A percentile compares a stretch with the other conserved stretches of the same genome.
phyloP scores from a whole-genome alignment of 2,113 vertebrate genomes.

The Todiramphus chloris region DNA sequence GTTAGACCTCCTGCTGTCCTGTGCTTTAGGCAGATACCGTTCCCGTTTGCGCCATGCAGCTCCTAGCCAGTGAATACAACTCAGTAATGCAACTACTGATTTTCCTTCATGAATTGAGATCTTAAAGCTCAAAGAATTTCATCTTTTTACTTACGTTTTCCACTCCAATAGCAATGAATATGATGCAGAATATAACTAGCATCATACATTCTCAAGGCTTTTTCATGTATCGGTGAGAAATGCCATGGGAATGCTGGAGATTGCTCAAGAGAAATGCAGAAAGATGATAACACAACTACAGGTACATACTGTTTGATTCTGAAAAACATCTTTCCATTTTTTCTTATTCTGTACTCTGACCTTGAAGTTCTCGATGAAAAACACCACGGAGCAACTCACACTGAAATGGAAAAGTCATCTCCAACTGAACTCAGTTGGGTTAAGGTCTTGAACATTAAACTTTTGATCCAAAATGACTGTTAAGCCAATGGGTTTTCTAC shows the following conservation, averaged over 20 bases:
- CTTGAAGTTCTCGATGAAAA: not conserved
- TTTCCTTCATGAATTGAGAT: not conserved
- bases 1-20: not conserved
- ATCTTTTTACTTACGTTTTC: not conserved
- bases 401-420: not conserved
- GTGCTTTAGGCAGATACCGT: not conserved
- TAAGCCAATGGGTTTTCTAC: not conserved
- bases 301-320: not conserved
- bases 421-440: not conserved
- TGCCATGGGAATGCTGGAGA: not conserved
- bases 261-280: not conserved
- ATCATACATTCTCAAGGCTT: accelerated
- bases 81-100: not conserved
- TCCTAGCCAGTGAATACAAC: not conserved
- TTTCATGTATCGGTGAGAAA: not conserved
- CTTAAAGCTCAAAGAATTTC: not conserved
- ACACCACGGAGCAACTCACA: not conserved
- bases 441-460: not conserved
- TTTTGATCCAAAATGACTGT: not conserved
- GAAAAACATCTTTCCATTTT: not conserved
- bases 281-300: not conserved
- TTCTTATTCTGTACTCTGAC: not conserved
- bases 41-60: not conserved
- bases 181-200: not conserved
- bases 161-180: not conserved